Percentiles rank a stretch among this genome's conserved stretches.
Evolutionary conservation across 2,113 vertebrate genomes (phyloP).

Genomic region (Gracilinanus agilis): DNA sequence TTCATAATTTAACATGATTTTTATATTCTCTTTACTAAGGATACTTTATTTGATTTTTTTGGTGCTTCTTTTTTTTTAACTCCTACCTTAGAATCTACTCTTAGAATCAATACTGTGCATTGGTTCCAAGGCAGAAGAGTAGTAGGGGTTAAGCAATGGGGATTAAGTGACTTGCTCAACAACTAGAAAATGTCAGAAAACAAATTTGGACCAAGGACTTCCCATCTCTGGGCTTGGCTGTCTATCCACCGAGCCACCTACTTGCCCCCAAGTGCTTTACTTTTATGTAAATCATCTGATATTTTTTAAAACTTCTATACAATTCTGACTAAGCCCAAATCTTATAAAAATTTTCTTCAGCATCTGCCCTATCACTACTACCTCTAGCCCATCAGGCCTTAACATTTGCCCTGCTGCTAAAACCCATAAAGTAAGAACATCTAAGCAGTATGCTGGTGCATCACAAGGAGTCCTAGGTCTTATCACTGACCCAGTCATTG

Average conservation of each 20-base stretch:
- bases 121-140: too few relatives aligned
- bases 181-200: too few relatives aligned
- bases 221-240: too few relatives aligned
- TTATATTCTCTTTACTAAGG: background rate
- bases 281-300: background rate
- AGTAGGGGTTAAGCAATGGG: too few relatives aligned
- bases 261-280: background rate
- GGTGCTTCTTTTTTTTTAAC: background rate
- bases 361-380: background rate
- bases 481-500: background rate
- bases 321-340: background rate
- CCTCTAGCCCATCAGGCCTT: background rate
- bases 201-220: too few relatives aligned
- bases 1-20: background rate
- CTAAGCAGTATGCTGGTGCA: background rate
- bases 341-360: background rate
- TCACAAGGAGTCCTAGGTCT: background rate
- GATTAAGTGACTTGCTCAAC: too few relatives aligned
- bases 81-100: background rate
- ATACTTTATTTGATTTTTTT: slow-evolving; percentile 4
- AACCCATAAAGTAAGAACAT: background rate
- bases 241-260: too few relatives aligned
- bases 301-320: background rate
- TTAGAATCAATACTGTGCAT: too few relatives aligned
- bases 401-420: background rate